These are phyloP conservation scores for Melanostoma scalare DNA, from an alignment of 2,888 invertebrate genomes.

Conservation along the genomic window DNA sequence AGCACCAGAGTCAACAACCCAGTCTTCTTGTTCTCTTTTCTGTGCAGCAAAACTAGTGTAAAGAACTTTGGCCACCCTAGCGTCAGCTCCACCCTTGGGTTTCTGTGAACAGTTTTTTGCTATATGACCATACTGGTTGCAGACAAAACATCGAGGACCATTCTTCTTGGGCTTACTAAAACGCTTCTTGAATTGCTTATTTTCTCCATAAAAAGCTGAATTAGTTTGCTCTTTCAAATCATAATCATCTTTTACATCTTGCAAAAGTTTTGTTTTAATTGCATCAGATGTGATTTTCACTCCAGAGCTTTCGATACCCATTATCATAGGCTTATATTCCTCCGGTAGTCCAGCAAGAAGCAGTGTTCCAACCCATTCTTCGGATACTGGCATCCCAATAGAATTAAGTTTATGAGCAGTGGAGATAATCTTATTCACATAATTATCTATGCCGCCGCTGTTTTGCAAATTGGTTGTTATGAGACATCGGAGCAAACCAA, in stretches of 20 bases:
- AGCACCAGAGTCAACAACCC: slow-evolving; percentile 38
- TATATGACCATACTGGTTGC: no score
- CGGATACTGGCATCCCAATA: slow-evolving; percentile 4
- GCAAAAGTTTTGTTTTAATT: slow-evolving; percentile 50
- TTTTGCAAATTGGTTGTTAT: slow-evolving; percentile 2
- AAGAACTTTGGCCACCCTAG: slow-evolving; percentile 7
- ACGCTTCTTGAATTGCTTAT: background rate
- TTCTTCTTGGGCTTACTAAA: no score
- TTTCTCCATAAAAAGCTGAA: background rate
- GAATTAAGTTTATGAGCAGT: slow-evolving; percentile 36
- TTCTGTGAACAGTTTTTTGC: no score
- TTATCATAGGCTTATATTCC: slow-evolving; percentile 48
- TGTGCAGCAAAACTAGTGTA: background rate
- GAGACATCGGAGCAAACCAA: slow-evolving; percentile 73
- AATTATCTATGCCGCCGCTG: background rate
- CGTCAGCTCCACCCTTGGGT: no score
- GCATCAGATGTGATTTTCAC: slow-evolving; percentile 39
- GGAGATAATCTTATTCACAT: no score
- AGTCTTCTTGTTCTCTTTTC: background rate
- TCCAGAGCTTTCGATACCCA: slow-evolving; percentile 57
- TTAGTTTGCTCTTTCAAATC: no score
- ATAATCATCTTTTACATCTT: slow-evolving; percentile 20
- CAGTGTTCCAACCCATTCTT: slow-evolving; percentile 56
- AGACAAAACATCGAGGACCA: no score
- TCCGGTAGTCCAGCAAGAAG: slow-evolving; percentile 53